Conservation (phyloP, 2,113 vertebrate species). For the Sclerurus mexicanus region DNA sequence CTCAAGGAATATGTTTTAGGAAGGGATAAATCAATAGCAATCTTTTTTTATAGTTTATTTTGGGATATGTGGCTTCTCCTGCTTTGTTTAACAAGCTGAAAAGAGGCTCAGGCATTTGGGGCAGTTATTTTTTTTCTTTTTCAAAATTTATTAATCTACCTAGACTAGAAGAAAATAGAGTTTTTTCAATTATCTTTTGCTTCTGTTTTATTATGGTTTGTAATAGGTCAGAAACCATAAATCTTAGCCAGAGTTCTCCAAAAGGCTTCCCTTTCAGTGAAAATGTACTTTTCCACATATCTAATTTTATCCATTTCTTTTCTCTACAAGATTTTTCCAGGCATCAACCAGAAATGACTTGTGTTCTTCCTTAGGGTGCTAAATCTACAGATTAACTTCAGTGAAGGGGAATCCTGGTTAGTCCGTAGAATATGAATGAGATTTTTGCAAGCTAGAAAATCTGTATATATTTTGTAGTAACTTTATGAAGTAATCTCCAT, state of each 20-base stretch:
- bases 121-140: not conserved
- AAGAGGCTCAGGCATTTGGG: constrained; percentile 31
- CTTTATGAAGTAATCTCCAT: not conserved
- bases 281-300: constrained; percentile 21
- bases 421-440: not conserved
- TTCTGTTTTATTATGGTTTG: constrained; percentile 62
- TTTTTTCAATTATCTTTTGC: constrained; percentile 63
- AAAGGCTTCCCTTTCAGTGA: constrained; percentile 26
- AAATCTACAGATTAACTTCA: not conserved
- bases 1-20: constrained; percentile 65
- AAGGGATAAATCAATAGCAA: constrained; percentile 71
- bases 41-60: constrained; percentile 76
- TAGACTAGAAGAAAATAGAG: constrained; percentile 49
- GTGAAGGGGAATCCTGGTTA: not conserved
- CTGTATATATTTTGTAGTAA: not conserved
- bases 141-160: constrained; percentile 69
- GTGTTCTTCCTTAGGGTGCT: not conserved
- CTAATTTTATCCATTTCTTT: constrained; percentile 28
- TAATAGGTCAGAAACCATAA: constrained; percentile 57
- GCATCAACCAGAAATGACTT: not conserved
- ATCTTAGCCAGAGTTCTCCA: constrained; percentile 24
- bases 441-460: not conserved
- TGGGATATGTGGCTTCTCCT: constrained; percentile 59
- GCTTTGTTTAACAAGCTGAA: constrained; percentile 68
- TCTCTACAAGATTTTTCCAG: not conserved